Evolutionary conservation across 2,797 vertebrate genomes (phyloP), one percentile per base, ranked within the genome.

Genomic region (Argya squamiceps): DNA sequence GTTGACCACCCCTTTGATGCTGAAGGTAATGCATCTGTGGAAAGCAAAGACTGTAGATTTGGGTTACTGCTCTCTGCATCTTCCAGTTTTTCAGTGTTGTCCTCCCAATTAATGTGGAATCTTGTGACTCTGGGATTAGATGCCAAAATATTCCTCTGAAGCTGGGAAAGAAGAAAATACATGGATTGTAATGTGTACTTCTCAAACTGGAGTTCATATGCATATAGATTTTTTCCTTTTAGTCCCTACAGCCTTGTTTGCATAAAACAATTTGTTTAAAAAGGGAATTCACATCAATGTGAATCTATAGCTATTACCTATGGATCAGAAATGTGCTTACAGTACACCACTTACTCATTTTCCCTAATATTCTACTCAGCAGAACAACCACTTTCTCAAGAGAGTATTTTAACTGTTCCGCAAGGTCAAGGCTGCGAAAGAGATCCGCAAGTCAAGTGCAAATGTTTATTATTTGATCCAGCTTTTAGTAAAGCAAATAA

Each of bases 51-150:
- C 82, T 98, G 98, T 96, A 98, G 97, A 60, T 98, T 98, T 89
- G 97, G 98, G 81, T 98, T 98, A 96, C 98, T 98, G 93, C 98
- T 98, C 93, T 98, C 98, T 93, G 98, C 96, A 94, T 98, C 98
- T 98, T 98, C 98, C 97, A 98, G 96, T 97, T 98, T 98, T 97
- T 98, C 98, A 94, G 98, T 97, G 95, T 98, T 98, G 95, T 98
- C 98, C 94, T 98, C 98, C 98, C 98, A 98, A 12, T 98, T 98
- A 96, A 98, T 98, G 92, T 98, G 98, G 88, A 98, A 98, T 96
- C 98, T 98, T n/a, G 98, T 98, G 91, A 98, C 98, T 94, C 98
- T 98, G 89, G 98, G 98, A 96, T 98, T 98, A 96, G 98, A 98
- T 96, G 98, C 98, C 98, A 98, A 97, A 97, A 98, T 98, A 96